A percentile compares a stretch with the other conserved stretches of the same genome.
Conservation (phyloP, 2,888 invertebrate species). For the Cerastoderma edule region DNA sequence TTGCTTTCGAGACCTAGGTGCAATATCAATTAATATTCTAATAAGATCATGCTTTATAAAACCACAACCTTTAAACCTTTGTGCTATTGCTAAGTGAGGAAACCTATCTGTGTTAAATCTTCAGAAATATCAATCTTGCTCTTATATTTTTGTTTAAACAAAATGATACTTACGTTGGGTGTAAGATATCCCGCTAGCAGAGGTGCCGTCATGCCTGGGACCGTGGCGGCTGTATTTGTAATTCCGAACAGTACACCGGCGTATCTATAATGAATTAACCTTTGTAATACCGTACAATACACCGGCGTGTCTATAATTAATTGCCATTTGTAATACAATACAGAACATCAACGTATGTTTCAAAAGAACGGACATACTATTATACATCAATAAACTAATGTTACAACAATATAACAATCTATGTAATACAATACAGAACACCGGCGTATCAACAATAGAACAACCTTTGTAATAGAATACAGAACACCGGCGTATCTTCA, state of each 20-base stretch:
- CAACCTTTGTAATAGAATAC: no score
- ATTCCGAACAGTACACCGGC: slow-evolving; percentile 80
- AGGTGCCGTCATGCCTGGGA: slow-evolving; percentile 82
- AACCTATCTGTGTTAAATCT: background rate
- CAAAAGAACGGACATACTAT: no score
- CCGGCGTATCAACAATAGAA: no score
- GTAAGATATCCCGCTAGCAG: slow-evolving; percentile 76
- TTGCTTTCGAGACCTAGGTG: background rate
- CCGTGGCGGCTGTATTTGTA: slow-evolving; percentile 76
- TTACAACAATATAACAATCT: no score
- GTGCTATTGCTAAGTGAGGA: background rate
- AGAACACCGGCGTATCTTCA: no score
- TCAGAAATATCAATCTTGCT: background rate
- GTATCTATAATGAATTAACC: slow-evolving; percentile 70
- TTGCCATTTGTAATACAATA: no score
- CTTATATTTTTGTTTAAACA: slow-evolving; percentile 1
- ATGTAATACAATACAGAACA: no score
- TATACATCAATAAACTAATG: no score
- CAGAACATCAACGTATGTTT: no score
- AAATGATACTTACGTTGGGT: slow-evolving; percentile 67
- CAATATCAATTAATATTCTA: background rate
- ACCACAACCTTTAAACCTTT: background rate
- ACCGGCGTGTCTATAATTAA: no score
- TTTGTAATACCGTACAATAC: no score
- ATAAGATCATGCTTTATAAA: background rate